Base-by-base conservation (phyloP, 2,797 vertebrate species). In the Lerista edwardsae region DNA sequence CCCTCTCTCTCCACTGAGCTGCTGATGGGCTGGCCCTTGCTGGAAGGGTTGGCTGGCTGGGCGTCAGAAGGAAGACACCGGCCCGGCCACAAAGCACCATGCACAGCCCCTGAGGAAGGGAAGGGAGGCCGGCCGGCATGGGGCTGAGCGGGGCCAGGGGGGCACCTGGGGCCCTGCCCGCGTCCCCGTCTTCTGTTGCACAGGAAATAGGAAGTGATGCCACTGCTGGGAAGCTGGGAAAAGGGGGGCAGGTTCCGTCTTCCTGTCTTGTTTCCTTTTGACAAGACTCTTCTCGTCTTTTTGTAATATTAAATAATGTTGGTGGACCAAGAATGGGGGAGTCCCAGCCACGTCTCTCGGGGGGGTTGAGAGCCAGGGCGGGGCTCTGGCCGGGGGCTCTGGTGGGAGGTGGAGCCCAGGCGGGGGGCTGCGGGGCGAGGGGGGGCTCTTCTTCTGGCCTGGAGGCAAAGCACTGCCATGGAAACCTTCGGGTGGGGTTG, bases 151-250 rank as follows among this genome's bases (percentile, higher is more conserved):
- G 2, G 57, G 12, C 12, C 4, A 19, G 55, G 3, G 1, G 1
- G 7, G 3, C 34, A 23, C 3, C 31, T 25, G 4, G n/a, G 65
- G 39, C 3, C 2, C 3, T 9, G 27, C 3, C 23, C 2, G 19
- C 29, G 55, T 15, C 57, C 27, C 3, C 47, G 47, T 57, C 39
- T 23, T 8, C 11, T 17, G 47, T 41, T 6, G 57, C 17, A 6
- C 3, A 25, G 55, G 41, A 15, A 47, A 7, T 15, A 39, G 44
- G 6, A 34, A 44, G 15, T 29, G 6, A 6, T 6, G 21, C 3
- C 27, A 80, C 82, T 71, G 88, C 85, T 2, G 29, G 85, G 83
- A 82, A 79, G 80, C 47, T 71, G 59, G 72, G 83, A 59, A 59
- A n/a, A 79, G 31, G 80, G 82, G 59, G 86, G 83, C 8, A 6